A percentile compares a stretch with the other conserved stretches of the same genome.
Evolutionary conservation across 2,797 vertebrate genomes (phyloP).

Genomic region (Enteromius afrohamiltoni): DNA sequence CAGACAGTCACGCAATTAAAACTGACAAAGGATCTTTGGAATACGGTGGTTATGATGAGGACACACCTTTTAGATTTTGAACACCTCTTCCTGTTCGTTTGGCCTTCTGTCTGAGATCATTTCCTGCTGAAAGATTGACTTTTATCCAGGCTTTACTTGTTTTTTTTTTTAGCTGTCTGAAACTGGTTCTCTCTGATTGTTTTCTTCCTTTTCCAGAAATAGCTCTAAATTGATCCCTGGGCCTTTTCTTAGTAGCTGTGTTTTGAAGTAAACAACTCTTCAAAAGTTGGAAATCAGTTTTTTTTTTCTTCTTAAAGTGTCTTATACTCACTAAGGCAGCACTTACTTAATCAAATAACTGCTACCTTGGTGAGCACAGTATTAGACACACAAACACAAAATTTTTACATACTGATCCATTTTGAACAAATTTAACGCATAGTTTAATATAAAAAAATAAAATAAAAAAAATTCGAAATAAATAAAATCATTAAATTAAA

Average conservation of each 20-base stretch:
- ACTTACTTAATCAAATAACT: no score
- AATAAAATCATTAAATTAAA: no score
- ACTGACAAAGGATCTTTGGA: not conserved
- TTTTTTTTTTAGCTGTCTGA: not conserved
- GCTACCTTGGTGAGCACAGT: no score
- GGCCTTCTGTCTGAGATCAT: not conserved
- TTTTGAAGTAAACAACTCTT: not conserved
- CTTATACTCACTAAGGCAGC: no score
- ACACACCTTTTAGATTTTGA: not conserved
- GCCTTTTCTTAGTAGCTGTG: not conserved
- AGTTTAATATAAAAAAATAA: no score
- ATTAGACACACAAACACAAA: no score
- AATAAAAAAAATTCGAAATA: no score
- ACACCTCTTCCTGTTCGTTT: not conserved
- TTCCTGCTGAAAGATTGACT: not conserved
- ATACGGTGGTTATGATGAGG: not conserved
- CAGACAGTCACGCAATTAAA: not conserved
- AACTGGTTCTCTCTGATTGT: not conserved
- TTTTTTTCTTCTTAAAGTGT: not conserved
- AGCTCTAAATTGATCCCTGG: not conserved
- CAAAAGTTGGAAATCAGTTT: not conserved
- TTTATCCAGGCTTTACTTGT: not conserved
- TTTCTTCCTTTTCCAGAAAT: slow-evolving; percentile 10
- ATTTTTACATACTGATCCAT: not conserved
- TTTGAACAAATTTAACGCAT: no score